phyloP scores from a whole-genome alignment of 2,113 vertebrate species.

The Nothoprocta pentlandii region DNA sequence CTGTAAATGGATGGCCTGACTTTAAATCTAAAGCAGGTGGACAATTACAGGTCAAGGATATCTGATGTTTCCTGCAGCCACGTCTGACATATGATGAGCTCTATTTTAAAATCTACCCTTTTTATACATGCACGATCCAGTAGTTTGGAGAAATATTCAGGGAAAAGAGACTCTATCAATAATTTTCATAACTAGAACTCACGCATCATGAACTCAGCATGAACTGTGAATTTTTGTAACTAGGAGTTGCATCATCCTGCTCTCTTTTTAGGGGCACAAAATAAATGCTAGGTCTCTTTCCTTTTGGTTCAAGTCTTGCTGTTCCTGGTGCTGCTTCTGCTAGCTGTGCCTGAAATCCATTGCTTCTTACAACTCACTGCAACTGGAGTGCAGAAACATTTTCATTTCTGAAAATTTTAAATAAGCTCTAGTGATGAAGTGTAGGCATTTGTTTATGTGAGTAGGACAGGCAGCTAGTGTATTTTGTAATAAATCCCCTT shows the following conservation, averaged over 20 bases:
- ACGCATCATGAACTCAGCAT: no score
- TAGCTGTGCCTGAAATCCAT: not conserved
- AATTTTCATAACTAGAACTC: not conserved
- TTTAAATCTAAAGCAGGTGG: not conserved
- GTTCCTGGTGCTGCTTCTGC: not conserved
- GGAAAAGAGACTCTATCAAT: not conserved
- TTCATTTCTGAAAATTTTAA: constrained; percentile 1
- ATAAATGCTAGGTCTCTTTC: not conserved
- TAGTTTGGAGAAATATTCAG: not conserved
- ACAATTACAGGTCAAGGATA: constrained; percentile 40
- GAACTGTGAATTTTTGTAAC: not conserved
- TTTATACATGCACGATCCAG: not conserved
- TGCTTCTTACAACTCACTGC: not conserved
- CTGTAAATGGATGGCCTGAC: constrained; percentile 6
- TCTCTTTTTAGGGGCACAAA: not conserved
- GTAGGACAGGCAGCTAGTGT: not conserved
- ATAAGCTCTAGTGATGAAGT: not conserved
- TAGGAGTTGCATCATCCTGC: not conserved
- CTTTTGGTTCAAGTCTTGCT: not conserved
- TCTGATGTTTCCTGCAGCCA: constrained; percentile 12
- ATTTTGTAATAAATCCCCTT: not conserved
- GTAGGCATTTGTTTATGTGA: not conserved
- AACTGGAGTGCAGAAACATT: not conserved
- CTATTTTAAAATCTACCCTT: not conserved
- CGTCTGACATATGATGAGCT: not conserved